These are phyloP conservation scores for Drosophila colorata DNA, from an alignment of 2,888 invertebrate species.

Conservation along the genomic window DNA sequence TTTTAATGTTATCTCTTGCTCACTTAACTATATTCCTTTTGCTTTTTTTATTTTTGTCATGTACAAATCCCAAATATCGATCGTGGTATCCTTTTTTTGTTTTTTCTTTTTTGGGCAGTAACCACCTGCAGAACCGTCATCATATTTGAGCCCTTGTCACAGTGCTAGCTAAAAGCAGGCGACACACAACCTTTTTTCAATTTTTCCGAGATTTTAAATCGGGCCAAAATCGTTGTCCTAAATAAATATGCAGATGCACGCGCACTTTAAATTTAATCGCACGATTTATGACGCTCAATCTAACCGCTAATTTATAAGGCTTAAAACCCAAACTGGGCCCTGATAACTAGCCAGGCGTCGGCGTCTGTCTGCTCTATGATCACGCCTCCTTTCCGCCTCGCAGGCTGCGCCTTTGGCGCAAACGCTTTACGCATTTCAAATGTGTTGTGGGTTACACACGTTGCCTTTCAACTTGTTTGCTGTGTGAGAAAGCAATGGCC, in stretches of 20 bases:
- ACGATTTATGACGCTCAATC: conserved; percentile 74
- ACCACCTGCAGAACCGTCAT: conserved; percentile 25
- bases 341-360: conserved; percentile 21
- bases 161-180: neutral
- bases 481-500: conserved; percentile 13
- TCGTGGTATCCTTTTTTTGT: neutral
- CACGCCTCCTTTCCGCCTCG: neutral
- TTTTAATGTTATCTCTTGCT: neutral
- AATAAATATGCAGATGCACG: conserved; percentile 59
- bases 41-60: neutral
- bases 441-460: conserved; percentile 60
- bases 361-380: neutral
- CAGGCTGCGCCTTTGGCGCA: conserved; percentile 23
- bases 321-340: conserved; percentile 42
- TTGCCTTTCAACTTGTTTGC: conserved; percentile 34
- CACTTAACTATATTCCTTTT: neutral
- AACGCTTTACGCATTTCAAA: conserved; percentile 69
- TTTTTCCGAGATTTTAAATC: conserved; percentile 34
- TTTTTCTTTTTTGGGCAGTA: neutral
- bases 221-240: conserved; percentile 43
- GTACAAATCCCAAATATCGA: conserved; percentile 1
- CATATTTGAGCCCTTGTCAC: conserved; percentile 33
- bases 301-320: conserved; percentile 78
- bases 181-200: conserved; percentile 13
- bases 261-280: conserved; percentile 71